phyloP scores from a whole-genome alignment of 1,140 invertebrate genomes.

The Phthorimaea operculella region DNA sequence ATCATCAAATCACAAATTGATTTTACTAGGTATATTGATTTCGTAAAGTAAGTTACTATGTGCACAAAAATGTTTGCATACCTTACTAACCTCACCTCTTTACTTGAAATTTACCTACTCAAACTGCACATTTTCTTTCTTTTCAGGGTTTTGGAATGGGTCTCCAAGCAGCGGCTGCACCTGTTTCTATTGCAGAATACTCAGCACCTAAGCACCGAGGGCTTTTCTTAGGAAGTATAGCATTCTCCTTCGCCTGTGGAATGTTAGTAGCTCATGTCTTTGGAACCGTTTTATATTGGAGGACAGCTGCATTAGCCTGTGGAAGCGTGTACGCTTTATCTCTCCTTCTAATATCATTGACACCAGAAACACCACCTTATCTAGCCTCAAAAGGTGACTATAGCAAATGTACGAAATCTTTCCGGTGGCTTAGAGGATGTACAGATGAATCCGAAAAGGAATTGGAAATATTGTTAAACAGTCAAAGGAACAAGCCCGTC shows the following conservation, averaged over 20 bases:
- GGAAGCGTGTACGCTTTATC: slow-evolving; percentile 46
- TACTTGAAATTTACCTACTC: too few species aligned
- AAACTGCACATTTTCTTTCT: background rate
- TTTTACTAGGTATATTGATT: too few species aligned
- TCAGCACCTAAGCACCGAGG: slow-evolving; percentile 49
- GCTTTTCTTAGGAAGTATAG: slow-evolving; percentile 53
- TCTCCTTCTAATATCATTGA: slow-evolving; percentile 39
- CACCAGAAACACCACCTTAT: slow-evolving; percentile 55
- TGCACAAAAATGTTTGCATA: too few species aligned
- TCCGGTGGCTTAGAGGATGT: slow-evolving; percentile 44
- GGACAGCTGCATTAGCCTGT: slow-evolving; percentile 46
- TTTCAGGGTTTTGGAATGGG: slow-evolving; percentile 61
- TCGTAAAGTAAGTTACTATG: too few species aligned
- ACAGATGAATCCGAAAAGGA: slow-evolving; percentile 44
- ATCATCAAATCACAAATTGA: too few species aligned
- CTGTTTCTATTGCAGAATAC: slow-evolving; percentile 56
- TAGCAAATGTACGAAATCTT: slow-evolving; percentile 42
- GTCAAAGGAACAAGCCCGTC: slow-evolving; percentile 30
- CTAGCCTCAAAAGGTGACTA: slow-evolving; percentile 39
- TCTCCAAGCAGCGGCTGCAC: slow-evolving; percentile 48
- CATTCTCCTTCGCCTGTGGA: slow-evolving; percentile 56
- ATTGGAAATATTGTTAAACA: slow-evolving; percentile 43
- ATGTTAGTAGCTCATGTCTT: slow-evolving; percentile 56
- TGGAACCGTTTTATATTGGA: slow-evolving; percentile 52
- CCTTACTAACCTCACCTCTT: too few species aligned